Conservation (phyloP, 2,113 vertebrate genomes). For the Otolemur garnettii region DNA sequence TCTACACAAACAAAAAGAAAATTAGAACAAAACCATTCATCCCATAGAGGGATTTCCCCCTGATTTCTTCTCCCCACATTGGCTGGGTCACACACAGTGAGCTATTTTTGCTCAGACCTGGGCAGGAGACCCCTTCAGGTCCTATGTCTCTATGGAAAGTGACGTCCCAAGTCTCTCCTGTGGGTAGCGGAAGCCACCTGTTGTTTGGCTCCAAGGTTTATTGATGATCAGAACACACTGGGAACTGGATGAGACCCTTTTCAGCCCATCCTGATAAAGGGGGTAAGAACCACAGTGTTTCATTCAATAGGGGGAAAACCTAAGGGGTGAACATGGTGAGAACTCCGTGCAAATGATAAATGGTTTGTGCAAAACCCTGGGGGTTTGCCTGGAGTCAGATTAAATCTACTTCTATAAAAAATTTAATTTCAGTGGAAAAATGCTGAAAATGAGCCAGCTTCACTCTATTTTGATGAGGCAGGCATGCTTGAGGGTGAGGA, state of each 20-base stretch:
- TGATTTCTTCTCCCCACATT: neutral
- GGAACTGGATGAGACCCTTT: neutral
- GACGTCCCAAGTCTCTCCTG: neutral
- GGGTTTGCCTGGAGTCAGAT: neutral
- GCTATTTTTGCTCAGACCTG: too few species aligned
- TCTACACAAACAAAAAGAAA: neutral
- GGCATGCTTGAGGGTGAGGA: neutral
- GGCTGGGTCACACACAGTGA: neutral
- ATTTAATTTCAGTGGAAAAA: neutral
- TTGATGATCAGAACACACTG: neutral
- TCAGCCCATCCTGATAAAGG: neutral
- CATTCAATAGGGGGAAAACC: fast-evolving
- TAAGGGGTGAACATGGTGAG: neutral
- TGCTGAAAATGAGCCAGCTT: neutral
- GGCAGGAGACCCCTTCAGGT: neutral
- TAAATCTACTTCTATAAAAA: neutral
- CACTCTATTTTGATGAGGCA: neutral
- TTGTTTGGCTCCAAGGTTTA: fast-evolving
- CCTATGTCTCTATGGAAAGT: neutral
- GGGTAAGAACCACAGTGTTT: neutral
- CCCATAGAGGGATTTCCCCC: neutral
- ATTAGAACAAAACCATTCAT: neutral
- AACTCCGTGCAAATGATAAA: neutral
- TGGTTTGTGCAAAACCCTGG: neutral
- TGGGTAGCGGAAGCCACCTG: fast-evolving